Evolutionary conservation across 2,888 invertebrate species (phyloP).

Genomic region (Cataglyphis albicans): DNA sequence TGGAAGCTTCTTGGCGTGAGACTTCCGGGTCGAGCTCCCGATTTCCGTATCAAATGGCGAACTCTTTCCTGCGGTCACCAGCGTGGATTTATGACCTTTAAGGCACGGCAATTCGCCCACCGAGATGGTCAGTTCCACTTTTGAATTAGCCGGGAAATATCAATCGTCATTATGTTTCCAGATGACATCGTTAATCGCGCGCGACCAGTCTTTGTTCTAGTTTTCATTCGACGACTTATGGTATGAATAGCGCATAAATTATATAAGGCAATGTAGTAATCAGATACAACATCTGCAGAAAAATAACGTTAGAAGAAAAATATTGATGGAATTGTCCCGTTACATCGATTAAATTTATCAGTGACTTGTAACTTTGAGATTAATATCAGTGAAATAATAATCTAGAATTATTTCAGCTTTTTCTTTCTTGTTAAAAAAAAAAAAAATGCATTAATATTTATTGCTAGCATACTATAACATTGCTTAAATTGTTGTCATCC

Average conservation of each 20-base stretch:
- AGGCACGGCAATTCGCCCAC: conserved; percentile 3
- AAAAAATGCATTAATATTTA: neutral
- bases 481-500: neutral
- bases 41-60: conserved; percentile 80
- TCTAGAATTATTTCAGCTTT: neutral
- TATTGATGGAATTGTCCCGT: neutral
- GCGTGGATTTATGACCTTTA: conserved; percentile 69
- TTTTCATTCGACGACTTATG: neutral
- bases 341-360: neutral
- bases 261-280: neutral
- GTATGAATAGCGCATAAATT: neutral
- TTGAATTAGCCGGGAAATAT: conserved; percentile 43
- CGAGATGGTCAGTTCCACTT: conserved; percentile 27
- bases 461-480: neutral
- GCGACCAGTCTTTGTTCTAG: neutral
- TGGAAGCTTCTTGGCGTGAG: conserved; percentile 79
- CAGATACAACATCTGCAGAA: neutral
- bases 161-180: conserved; percentile 8
- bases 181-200: neutral
- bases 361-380: neutral
- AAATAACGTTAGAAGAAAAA: neutral
- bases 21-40: conserved; percentile 78
- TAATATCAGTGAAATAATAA: neutral
- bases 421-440: neutral
- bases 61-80: conserved; percentile 72